Percentiles rank a stretch among this genome's conserved stretches.
Evolutionary conservation across 2,113 vertebrate species (phyloP).

Genomic region (Gallinago paraguaiae): DNA sequence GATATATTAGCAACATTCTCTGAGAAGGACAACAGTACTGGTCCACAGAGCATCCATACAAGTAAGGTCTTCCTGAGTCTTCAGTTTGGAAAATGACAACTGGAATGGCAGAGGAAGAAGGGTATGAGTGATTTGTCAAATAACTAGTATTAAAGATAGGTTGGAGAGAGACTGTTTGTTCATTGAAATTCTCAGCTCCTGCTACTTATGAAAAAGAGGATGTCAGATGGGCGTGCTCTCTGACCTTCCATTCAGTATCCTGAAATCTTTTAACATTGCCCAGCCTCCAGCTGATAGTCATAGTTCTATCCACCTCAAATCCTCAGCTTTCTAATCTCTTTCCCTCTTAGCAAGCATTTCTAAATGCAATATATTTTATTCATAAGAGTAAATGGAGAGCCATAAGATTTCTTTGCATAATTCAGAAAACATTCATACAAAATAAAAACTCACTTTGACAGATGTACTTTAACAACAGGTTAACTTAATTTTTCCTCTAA

Average conservation of each 20-base stretch:
- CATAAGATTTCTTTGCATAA: not conserved
- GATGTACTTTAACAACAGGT: not conserved
- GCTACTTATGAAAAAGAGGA: not conserved
- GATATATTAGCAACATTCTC: not conserved
- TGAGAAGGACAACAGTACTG: not conserved
- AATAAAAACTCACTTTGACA: not conserved
- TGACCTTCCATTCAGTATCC: not conserved
- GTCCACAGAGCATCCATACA: not conserved
- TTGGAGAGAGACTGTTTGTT: not conserved
- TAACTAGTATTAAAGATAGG: not conserved
- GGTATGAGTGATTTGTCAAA: not conserved
- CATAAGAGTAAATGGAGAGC: not conserved
- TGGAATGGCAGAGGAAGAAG: not conserved
- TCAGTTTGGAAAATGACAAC: not conserved
- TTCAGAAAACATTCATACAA: not conserved
- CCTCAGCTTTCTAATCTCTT: not conserved
- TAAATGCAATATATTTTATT: not conserved
- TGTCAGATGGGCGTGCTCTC: not conserved
- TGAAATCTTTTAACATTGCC: not conserved
- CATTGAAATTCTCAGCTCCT: not conserved
- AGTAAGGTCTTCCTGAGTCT: not conserved
- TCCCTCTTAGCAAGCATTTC: not conserved
- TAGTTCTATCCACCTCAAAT: not conserved
- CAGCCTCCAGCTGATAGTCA: not conserved
- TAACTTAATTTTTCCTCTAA: not conserved